A percentile compares a stretch with the other conserved stretches of the same genome.
Evolutionary conservation across 1,140 invertebrate species (phyloP).

Genomic region (Bombus picipes): DNA sequence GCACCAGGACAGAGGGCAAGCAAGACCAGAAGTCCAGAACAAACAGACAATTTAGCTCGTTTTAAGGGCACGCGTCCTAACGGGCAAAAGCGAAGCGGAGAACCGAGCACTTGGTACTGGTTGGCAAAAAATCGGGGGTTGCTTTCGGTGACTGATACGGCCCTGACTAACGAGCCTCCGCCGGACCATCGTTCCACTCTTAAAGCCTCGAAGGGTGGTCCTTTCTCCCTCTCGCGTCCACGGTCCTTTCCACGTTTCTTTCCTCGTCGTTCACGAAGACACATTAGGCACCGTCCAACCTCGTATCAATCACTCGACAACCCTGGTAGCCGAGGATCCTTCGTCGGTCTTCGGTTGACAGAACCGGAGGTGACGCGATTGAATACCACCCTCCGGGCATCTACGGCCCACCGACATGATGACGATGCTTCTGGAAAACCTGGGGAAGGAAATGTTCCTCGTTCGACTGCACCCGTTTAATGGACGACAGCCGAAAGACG

Average conservation of each 20-base stretch:
- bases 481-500: conserved; percentile 27
- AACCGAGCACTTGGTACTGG: conserved; percentile 10
- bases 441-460: conserved; percentile 46
- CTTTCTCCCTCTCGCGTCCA: conserved; percentile 52
- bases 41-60: conserved; percentile 79
- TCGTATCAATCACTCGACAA: conserved; percentile 77
- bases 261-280: conserved; percentile 49
- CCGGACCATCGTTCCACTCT: conserved; percentile 76
- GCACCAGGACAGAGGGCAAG: neutral
- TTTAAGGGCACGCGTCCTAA: conserved; percentile 66
- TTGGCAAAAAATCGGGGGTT: conserved; percentile 76
- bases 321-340: conserved; percentile 32
- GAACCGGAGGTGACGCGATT: conserved; percentile 79
- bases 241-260: conserved; percentile 40
- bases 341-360: conserved; percentile 70
- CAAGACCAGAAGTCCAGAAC: conserved; percentile 58
- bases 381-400: conserved; percentile 69
- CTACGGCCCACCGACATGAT: conserved; percentile 37
- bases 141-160: conserved; percentile 79
- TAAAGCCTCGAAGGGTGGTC: conserved; percentile 76
- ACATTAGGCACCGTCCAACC: conserved; percentile 79
- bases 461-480: conserved; percentile 44
- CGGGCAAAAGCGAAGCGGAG: conserved; percentile 36
- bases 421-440: conserved; percentile 46
- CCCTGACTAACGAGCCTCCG: conserved; percentile 78